Percentiles rank a stretch among this genome's conserved stretches.
Conservation (phyloP, 2,113 vertebrate genomes). For the Patagioenas fasciata region DNA sequence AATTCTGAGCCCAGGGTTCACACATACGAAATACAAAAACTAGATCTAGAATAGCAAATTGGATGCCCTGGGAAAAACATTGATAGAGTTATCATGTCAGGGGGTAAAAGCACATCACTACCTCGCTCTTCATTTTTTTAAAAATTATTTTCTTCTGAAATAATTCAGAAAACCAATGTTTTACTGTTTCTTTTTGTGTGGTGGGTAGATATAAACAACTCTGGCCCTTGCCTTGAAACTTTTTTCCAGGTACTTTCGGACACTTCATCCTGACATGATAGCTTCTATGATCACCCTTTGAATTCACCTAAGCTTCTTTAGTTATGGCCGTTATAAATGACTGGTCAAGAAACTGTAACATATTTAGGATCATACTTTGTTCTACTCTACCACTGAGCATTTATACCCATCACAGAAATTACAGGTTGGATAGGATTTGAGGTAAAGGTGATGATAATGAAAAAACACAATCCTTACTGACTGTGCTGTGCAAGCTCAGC, state of each 20-base stretch:
- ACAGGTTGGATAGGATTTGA: constrained; percentile 2
- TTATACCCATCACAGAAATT: constrained; percentile 33
- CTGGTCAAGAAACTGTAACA: not conserved
- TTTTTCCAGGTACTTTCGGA: not conserved
- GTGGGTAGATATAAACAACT: not conserved
- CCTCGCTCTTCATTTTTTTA: not conserved
- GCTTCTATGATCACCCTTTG: not conserved
- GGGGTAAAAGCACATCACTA: not conserved
- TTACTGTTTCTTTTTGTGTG: not conserved
- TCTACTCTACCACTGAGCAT: not conserved
- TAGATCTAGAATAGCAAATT: not conserved
- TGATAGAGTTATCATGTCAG: not conserved
- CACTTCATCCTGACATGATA: not conserved
- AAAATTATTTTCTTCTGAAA: not conserved
- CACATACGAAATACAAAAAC: not conserved
- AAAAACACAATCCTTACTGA: constrained; percentile 2
- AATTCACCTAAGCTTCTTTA: not conserved
- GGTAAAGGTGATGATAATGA: not conserved
- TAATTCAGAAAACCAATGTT: not conserved
- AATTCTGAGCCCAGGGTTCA: not conserved
- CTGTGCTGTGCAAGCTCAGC: not conserved
- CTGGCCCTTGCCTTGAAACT: not conserved
- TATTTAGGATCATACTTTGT: not conserved
- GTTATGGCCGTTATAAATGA: not conserved
- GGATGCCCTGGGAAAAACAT: not conserved